Percentiles rank a stretch among this genome's conserved stretches.
phyloP scores from a whole-genome alignment of 2,888 invertebrate genomes.

The Drosophila robusta region DNA sequence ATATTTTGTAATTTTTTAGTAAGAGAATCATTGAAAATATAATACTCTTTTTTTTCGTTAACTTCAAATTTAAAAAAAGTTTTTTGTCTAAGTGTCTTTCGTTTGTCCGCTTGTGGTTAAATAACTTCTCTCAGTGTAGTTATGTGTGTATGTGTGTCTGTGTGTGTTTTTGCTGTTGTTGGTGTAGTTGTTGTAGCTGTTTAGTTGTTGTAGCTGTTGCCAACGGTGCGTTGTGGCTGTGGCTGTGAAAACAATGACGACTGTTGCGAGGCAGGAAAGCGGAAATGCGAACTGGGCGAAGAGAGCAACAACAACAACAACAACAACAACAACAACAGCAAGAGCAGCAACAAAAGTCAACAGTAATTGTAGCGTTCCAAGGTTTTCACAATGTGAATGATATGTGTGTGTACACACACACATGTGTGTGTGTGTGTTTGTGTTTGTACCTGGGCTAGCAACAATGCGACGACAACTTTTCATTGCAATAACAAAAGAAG shows the following conservation, averaged over 20 bases:
- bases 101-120: neutral
- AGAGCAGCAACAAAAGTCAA: slow-evolving; percentile 63
- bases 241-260: slow-evolving; percentile 69
- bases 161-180: slow-evolving; percentile 5
- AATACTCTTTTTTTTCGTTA: no score
- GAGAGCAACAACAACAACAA: slow-evolving; percentile 53
- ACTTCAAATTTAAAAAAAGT: no score
- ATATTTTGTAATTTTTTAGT: no score
- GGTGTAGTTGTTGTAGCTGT: slow-evolving; percentile 48
- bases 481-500: slow-evolving; percentile 64
- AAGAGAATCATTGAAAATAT: no score
- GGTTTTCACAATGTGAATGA: slow-evolving; percentile 77
- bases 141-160: slow-evolving; percentile 11
- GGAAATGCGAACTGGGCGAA: slow-evolving; percentile 74
- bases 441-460: slow-evolving; percentile 71
- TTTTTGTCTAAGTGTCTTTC: neutral
- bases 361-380: slow-evolving; percentile 76
- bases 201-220: slow-evolving; percentile 58
- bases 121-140: slow-evolving; percentile 31
- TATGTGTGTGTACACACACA: slow-evolving; percentile 25
- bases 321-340: slow-evolving; percentile 41
- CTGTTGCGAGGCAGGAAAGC: slow-evolving; percentile 74
- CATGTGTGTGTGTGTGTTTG: slow-evolving; percentile 13
- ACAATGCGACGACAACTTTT: slow-evolving; percentile 71
- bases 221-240: slow-evolving; percentile 57